Evolutionary conservation across 1,140 invertebrate genomes (phyloP), one percentile per base, ranked within the genome.

Genomic region (Diploscapter pachys): DNA sequence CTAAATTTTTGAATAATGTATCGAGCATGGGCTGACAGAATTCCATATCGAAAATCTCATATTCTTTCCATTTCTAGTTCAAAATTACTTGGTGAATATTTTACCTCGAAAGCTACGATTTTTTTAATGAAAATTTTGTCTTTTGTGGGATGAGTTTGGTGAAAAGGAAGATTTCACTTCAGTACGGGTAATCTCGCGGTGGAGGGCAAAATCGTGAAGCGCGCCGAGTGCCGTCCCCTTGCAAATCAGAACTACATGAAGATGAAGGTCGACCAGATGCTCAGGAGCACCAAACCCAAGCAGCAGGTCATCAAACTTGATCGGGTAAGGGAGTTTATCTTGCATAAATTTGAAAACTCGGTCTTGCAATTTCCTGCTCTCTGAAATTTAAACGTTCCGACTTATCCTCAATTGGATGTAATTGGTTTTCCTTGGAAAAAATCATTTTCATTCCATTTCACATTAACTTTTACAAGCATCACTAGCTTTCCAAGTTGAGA

Each of bases 241-340:
- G 77, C 55, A 6, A 66, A 49, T 11, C 11, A 6, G 11, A 6
- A 6, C 48, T 79, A 79, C 71, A 59, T 79, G 61, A 79, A 78
- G 53, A 79, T 79, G 78, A 79, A 79, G 31, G 63, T 79, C 62
- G 75, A 56, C 4, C 71, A 79, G 48, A 79, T 79, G 61, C 63
- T 66, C 6, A 79, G 84, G 56, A 75, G 72, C 53, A 80, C 78
- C 31, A 86, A 87, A 76, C 75, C 75, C 51, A 76, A 76, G 70
- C 71, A 71, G 53, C 53, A 50, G 13, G 63, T 76, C 3, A 55
- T 66, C 51, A 56, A 54, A 51, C 62, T 76, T 66, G 69, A 71
- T 53, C 80, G 66, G 48, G 66, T 68, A 53, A 68, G 31, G n/a
- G 8, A 65, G 8, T 8, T 8, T 31, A 31, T 31, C 31, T 31